Base-by-base conservation (phyloP, 2,888 invertebrate genomes). In the Thecophora atra region DNA sequence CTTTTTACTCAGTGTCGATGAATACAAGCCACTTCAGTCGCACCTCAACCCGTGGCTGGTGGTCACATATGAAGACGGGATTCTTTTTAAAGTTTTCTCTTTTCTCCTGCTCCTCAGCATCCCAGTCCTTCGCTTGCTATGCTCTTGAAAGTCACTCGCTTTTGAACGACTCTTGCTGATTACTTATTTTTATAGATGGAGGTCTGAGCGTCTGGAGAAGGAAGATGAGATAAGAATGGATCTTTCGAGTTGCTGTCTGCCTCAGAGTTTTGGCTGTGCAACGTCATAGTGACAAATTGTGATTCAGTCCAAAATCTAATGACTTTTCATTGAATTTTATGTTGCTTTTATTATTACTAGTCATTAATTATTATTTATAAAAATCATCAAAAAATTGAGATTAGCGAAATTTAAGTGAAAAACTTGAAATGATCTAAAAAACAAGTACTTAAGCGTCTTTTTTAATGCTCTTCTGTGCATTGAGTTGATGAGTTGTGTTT, bases 101-200 rank as follows among this genome's bases (percentile, higher is more conserved):
- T 62, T 42, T 8, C 37, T 19, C n/a, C 19, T 30, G 28, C 21
- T 42, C n/a, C 44, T 42, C 15, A 21, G n/a, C 42, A 11, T 44
- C 24, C 17, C 8, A 17, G 26, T n/a, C 42, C 28, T 15, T 6
- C 8, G 28, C 21, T 26, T 13, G 15, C 17, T 37, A 30, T 24
- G 13, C 44, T 17, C 44, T 37, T 47, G 19, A 51, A 26, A 51
- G 21, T 17, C 51, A 62, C 70, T 70, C 47, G 30, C 28, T 70
- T 70, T 51, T 62, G 51, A 62, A 62, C 51, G 30, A 51, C 26
- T 19, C 60, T 8, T 70, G 62, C 28, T 70, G 60, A 70, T 70
- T 70, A 70, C 56, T 70, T 51, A 70, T 70, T 70, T 60, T 62
- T 62, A 19, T 62, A 7, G 62, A 62, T 51, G 26, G 51, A 8